phyloP scores from a whole-genome alignment of 2,113 vertebrate genomes.

The Etheostoma cragini region DNA sequence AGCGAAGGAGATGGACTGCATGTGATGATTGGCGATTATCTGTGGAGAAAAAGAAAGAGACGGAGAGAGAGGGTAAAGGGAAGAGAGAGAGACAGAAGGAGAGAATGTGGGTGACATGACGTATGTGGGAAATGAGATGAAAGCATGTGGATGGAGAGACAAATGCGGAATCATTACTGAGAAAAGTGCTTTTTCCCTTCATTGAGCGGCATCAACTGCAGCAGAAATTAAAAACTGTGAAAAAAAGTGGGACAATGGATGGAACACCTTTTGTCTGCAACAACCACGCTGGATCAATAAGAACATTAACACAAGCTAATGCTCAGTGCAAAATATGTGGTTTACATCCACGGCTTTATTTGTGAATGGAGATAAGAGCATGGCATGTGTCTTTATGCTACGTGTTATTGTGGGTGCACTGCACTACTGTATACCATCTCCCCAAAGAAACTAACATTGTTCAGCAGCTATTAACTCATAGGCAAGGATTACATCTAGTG shows the following conservation, averaged over 20 bases:
- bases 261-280: conserved; percentile 59
- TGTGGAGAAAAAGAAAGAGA: conserved; percentile 74
- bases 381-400: conserved; percentile 9
- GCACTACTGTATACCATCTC: conserved; percentile 27
- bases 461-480: conserved; percentile 65
- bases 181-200: conserved; percentile 63
- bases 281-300: conserved; percentile 64
- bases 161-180: conserved; percentile 65
- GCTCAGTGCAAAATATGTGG: conserved; percentile 41
- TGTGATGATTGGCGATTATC: conserved; percentile 98
- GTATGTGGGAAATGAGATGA: conserved; percentile 72
- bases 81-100: conserved; percentile 31
- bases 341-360: conserved; percentile 33
- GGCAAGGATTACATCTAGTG: conserved; percentile 37
- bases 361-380: conserved; percentile 49
- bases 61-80: conserved; percentile 14
- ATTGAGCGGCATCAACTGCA: conserved; percentile 50
- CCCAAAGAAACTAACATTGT: conserved; percentile 51
- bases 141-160: conserved; percentile 61
- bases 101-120: conserved; percentile 69
- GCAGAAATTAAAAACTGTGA: conserved; percentile 45
- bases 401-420: conserved; percentile 33
- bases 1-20: conserved; percentile 97
- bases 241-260: conserved; percentile 42
- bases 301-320: conserved; percentile 62